Conservation (phyloP, 2,888 invertebrate species). For the Drosophila fulvimacula region DNA sequence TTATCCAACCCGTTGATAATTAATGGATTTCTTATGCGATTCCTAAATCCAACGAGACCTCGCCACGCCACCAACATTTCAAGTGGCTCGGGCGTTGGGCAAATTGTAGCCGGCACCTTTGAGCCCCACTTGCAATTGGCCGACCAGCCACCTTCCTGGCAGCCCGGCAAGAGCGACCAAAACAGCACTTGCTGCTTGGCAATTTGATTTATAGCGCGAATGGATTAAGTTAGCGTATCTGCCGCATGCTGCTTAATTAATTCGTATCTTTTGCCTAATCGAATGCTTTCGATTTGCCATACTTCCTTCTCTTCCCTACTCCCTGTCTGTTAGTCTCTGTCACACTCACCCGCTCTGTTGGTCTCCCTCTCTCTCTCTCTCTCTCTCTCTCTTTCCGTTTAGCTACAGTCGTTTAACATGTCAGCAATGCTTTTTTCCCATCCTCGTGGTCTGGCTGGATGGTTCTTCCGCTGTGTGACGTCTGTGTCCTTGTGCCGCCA, state of each 20-base stretch:
- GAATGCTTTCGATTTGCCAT: constrained; percentile 64
- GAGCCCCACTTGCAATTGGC: constrained; percentile 52
- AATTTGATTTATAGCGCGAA: constrained; percentile 83
- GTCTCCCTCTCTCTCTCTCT: background rate
- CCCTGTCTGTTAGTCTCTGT: background rate
- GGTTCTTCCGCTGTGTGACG: constrained; percentile 65
- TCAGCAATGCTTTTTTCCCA: constrained; percentile 55
- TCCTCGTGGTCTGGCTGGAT: constrained; percentile 31
- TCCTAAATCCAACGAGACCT: constrained; percentile 14
- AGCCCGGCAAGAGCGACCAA: constrained; percentile 29
- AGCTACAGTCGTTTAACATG: constrained; percentile 74
- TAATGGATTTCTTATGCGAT: constrained; percentile 39
- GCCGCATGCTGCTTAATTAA: constrained; percentile 83
- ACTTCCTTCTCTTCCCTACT: no score
- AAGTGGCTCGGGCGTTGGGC: constrained; percentile 14
- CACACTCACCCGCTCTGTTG: background rate
- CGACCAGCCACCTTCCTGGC: constrained; percentile 28
- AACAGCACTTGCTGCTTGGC: constrained; percentile 47
- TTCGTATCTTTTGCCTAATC: constrained; percentile 83
- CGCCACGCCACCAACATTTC: constrained; percentile 2
- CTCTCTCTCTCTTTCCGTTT: constrained; percentile 46
- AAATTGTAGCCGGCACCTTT: constrained; percentile 70
- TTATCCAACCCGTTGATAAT: constrained; percentile 33
- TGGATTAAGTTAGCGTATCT: constrained; percentile 83
- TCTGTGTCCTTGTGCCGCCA: constrained; percentile 76